A percentile compares a stretch with the other conserved stretches of the same genome.
Conservation (phyloP, 2,888 invertebrate species). For the Pyrrhia umbra region DNA sequence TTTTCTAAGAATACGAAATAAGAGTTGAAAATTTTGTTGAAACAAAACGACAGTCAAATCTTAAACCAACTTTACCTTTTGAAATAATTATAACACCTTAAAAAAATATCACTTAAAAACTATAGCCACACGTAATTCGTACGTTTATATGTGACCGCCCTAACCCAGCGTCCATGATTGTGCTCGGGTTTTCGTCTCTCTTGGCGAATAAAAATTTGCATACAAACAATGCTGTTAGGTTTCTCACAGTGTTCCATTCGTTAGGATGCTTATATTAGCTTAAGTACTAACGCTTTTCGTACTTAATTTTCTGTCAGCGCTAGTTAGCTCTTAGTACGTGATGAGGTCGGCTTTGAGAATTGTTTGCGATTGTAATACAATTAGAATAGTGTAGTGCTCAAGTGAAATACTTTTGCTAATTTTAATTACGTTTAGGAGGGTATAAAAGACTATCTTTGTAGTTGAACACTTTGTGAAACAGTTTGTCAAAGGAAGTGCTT, state of each 20-base stretch:
- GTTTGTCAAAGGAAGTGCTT: neutral
- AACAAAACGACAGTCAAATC: neutral
- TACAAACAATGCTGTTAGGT: slow-evolving; percentile 73
- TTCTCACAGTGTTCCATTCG: slow-evolving; percentile 64
- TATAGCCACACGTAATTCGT: slow-evolving; percentile 17
- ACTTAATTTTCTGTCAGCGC: slow-evolving; percentile 51
- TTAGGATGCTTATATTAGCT: slow-evolving; percentile 59
- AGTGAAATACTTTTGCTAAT: slow-evolving; percentile 1
- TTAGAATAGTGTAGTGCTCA: slow-evolving; percentile 9
- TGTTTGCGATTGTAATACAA: slow-evolving; percentile 30
- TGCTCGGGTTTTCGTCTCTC: slow-evolving; percentile 64
- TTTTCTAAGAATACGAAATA: no score
- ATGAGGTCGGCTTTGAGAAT: slow-evolving; percentile 23
- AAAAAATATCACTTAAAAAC: slow-evolving; percentile 12
- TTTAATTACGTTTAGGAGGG: neutral
- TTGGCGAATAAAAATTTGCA: slow-evolving; percentile 75
- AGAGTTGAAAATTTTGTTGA: no score
- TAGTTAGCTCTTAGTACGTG: slow-evolving; percentile 43
- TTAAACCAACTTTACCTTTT: neutral
- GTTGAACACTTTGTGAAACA: neutral
- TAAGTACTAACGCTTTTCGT: slow-evolving; percentile 56
- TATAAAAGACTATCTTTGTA: neutral
- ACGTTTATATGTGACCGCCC: slow-evolving; percentile 33
- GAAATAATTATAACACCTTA: neutral
- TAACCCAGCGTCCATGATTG: slow-evolving; percentile 51